Base-by-base conservation (phyloP, 64 coral and sea anemone species). In the Montipora capricornis region DNA sequence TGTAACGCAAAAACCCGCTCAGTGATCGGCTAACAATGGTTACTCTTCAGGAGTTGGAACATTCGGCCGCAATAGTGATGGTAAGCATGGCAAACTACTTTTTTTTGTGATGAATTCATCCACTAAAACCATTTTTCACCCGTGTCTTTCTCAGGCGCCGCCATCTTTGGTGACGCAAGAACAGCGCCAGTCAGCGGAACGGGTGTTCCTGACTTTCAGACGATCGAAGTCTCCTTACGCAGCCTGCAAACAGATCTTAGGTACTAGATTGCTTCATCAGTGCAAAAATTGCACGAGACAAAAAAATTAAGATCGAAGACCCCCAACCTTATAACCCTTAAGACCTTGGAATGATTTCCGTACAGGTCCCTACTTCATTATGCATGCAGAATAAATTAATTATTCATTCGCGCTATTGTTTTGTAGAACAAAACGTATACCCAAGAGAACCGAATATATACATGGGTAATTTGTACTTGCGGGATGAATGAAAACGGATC, bases 171-270 rank as follows among this genome's bases (percentile, higher is more conserved):
- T 98, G 53, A 99, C 77, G 77, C 78, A 87, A 78, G 91, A 99
- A 74, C 98, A 99, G 74, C 83, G 95, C 74, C 98, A 99, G 22
- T 86, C 92, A 14, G 95, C 98, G 77, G 98, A 99, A 50, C 98
- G 95, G 82, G 81, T 99, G 29, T 99, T 99, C 82, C 80, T 99
- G 19, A 96, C 89, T 47, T 93, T 99, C 48, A 99, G 89, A 71
- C 91, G 93, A 68, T 94, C 95, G 19, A 96, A 91, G 55, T 94
- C 92, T 44, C 98, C 98, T 78, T 99, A 99, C 76, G 82, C 89
- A 44, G 94, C 96, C 46, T 99, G 98, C 78, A 94, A 82, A 91
- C 95, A 99, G 67, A 95, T 99, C 60, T 58, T 99, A 70, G 92
- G 98, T 99, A 92, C 90, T 80, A 1, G 1, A 51, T 26, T n/a